Evolutionary conservation across 2,888 invertebrate species (phyloP).

Genomic region (Bruchidius siliquastri): DNA sequence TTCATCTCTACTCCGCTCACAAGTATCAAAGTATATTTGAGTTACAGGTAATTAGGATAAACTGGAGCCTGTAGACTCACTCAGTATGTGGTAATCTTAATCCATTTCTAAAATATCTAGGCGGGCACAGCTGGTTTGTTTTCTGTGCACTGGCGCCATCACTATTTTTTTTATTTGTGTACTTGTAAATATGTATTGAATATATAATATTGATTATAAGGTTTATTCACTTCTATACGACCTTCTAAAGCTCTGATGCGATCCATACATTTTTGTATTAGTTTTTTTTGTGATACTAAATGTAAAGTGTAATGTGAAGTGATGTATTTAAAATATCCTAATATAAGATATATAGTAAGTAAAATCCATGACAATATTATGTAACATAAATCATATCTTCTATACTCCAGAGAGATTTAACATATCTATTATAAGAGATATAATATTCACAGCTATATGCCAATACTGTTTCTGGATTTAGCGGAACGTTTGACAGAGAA

Average conservation of each 20-base stretch:
- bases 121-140: too few species aligned
- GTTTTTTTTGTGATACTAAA: slow-evolving; percentile 9
- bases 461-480: not conserved
- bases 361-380: not conserved
- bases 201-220: too few species aligned
- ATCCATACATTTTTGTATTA: slow-evolving; percentile 7
- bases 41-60: too few species aligned
- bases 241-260: not conserved
- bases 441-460: not conserved
- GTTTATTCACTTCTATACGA: not conserved
- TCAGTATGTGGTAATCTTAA: too few species aligned
- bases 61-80: too few species aligned
- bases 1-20: too few species aligned
- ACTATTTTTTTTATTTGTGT: too few species aligned
- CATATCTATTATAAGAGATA: not conserved
- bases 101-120: too few species aligned
- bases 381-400: not conserved
- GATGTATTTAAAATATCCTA: not conserved
- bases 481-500: not conserved
- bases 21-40: too few species aligned
- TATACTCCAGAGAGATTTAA: not conserved
- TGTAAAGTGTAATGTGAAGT: slow-evolving; percentile 2
- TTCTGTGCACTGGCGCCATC: too few species aligned
- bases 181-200: too few species aligned
- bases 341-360: not conserved